Evolutionary conservation across 2,888 invertebrate species (phyloP).

Genomic region (Steinernema scapterisci): DNA sequence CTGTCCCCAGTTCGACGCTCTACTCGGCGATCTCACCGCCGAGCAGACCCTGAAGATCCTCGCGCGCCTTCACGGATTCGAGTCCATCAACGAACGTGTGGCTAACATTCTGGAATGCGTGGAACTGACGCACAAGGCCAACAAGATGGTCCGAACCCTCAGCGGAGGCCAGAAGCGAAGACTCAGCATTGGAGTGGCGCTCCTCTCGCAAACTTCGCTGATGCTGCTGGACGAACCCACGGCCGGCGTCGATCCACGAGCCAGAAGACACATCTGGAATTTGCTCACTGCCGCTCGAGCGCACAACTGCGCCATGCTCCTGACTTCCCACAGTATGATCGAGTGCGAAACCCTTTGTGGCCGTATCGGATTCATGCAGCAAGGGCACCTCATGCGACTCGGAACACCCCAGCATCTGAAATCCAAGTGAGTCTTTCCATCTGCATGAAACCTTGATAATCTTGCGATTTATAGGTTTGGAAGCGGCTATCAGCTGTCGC

Average conservation of each 20-base stretch:
- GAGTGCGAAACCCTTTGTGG: constrained; percentile 56
- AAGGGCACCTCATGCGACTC: constrained; percentile 42
- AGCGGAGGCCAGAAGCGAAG: constrained; percentile 51
- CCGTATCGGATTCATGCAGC: constrained; percentile 49
- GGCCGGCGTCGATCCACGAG: constrained; percentile 48
- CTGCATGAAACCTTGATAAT: neutral
- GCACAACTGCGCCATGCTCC: constrained; percentile 53
- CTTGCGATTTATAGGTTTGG: constrained; percentile 45
- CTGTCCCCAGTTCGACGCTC: constrained; percentile 65
- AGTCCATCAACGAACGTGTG: constrained; percentile 45
- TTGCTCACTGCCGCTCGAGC: constrained; percentile 43
- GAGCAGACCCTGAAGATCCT: constrained; percentile 56
- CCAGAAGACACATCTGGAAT: constrained; percentile 47
- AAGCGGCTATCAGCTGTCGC: constrained; percentile 54
- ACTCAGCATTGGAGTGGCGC: constrained; percentile 48
- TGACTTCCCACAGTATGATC: constrained; percentile 56
- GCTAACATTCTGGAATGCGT: constrained; percentile 51
- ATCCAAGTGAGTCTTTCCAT: constrained; percentile 39
- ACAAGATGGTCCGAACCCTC: constrained; percentile 51
- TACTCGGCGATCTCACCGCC: constrained; percentile 60
- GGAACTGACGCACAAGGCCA: constrained; percentile 53
- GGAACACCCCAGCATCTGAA: constrained; percentile 51
- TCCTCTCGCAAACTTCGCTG: constrained; percentile 41
- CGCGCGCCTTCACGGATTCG: constrained; percentile 50
- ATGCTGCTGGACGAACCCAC: constrained; percentile 52